These are phyloP conservation scores for Protophormia terraenovae DNA, from an alignment of 2,888 invertebrate genomes.

Conservation along the genomic window DNA sequence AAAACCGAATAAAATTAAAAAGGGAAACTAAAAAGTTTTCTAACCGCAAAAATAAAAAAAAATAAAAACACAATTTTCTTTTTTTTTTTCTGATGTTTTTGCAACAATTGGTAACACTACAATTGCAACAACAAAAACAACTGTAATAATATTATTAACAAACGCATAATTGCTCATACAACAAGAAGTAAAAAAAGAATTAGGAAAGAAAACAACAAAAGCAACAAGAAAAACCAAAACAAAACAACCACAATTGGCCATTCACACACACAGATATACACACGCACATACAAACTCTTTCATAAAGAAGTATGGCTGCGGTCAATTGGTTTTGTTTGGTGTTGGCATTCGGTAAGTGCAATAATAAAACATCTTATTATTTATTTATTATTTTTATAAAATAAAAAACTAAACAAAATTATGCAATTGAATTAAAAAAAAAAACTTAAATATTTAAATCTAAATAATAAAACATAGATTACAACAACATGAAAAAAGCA, in stretches of 20 bases:
- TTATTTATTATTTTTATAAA: slow-evolving; percentile 1
- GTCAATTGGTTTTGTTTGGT: slow-evolving; percentile 67
- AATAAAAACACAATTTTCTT: background rate
- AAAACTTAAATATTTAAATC: background rate
- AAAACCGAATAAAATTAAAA: too few relatives aligned
- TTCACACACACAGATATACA: slow-evolving; percentile 13
- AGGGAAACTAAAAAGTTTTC: slow-evolving; percentile 4
- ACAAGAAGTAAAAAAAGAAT: slow-evolving; percentile 47
- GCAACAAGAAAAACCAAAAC: slow-evolving; percentile 13
- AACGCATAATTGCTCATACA: slow-evolving; percentile 15
- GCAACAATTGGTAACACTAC: slow-evolving; percentile 29
- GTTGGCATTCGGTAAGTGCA: slow-evolving; percentile 69
- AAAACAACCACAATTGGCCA: slow-evolving; percentile 34
- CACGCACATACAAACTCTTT: background rate
- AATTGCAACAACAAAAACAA: slow-evolving; percentile 42
- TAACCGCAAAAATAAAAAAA: slow-evolving; percentile 2
- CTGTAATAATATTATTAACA: slow-evolving; percentile 23
- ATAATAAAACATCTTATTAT: slow-evolving; percentile 20
- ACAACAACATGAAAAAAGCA: background rate
- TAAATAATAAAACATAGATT: background rate
- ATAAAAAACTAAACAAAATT: background rate
- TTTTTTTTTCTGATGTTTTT: too few relatives aligned
- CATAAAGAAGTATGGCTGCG: slow-evolving; percentile 61
- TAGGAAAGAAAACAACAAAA: slow-evolving; percentile 20
- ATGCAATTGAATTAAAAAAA: slow-evolving; percentile 15